A percentile compares a stretch with the other conserved stretches of the same genome.
phyloP scores from a whole-genome alignment of 1,140 invertebrate species.

The Drosophila ananassae region DNA sequence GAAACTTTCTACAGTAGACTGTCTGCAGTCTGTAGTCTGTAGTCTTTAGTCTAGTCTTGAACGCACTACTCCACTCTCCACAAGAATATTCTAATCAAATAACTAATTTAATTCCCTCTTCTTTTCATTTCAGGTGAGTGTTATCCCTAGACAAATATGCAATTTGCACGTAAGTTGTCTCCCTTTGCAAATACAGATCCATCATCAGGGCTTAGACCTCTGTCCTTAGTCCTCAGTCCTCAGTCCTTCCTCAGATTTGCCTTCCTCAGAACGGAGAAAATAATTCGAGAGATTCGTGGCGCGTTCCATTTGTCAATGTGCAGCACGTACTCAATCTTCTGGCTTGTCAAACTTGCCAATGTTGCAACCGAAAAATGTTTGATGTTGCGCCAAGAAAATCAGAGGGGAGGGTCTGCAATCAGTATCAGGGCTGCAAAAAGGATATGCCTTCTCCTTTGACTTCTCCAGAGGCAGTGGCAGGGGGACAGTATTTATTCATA shows the following conservation, averaged over 20 bases:
- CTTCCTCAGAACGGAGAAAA: background rate
- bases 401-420: no score
- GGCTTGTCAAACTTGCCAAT: slow-evolving; percentile 80
- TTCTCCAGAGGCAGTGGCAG: no score
- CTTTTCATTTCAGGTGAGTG: slow-evolving; percentile 67
- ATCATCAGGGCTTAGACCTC: slow-evolving; percentile 14
- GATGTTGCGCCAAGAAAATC: slow-evolving; percentile 17
- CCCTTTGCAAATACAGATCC: slow-evolving; percentile 25
- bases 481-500: background rate
- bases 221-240: background rate
- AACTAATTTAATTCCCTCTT: slow-evolving; percentile 33
- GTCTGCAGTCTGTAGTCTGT: no score
- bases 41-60: no score
- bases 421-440: background rate
- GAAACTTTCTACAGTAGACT: no score
- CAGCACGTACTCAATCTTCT: slow-evolving; percentile 81
- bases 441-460: background rate
- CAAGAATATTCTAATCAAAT: background rate
- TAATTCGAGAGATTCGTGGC: slow-evolving; percentile 41
- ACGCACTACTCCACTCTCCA: no score
- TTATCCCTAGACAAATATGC: slow-evolving; percentile 33
- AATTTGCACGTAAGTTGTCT: slow-evolving; percentile 52
- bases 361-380: slow-evolving; percentile 65
- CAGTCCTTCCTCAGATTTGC: slow-evolving; percentile 9
- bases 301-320: slow-evolving; percentile 77